Evolutionary conservation across 2,797 vertebrate species (phyloP).

Genomic region (Onychomys leucogaster): DNA sequence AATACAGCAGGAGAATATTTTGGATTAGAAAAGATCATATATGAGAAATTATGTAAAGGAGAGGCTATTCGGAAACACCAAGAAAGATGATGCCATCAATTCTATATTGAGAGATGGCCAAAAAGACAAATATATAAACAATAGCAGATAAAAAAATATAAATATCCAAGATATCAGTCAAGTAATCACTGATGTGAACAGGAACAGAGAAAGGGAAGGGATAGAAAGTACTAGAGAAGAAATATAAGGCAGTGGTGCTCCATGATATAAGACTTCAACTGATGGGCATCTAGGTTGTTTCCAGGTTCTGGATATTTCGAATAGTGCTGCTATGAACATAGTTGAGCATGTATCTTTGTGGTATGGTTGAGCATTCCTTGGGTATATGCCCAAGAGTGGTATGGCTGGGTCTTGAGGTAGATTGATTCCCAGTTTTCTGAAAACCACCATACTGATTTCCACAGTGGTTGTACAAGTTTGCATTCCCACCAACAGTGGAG

Average conservation of each 20-base stretch:
- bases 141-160: not conserved
- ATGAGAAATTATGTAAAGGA: not conserved
- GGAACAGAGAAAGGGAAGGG: not conserved
- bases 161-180: not conserved
- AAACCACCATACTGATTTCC: too few relatives aligned
- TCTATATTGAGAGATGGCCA: not conserved
- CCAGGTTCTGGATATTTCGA: too few relatives aligned
- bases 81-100: not conserved
- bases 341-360: too few relatives aligned
- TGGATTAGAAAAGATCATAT: not conserved
- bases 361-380: too few relatives aligned
- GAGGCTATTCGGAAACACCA: not conserved
- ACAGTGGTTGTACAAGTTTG: too few relatives aligned
- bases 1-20: not conserved
- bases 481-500: too few relatives aligned
- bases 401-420: too few relatives aligned
- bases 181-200: not conserved
- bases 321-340: too few relatives aligned
- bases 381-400: too few relatives aligned
- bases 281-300: too few relatives aligned
- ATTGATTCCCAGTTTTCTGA: too few relatives aligned
- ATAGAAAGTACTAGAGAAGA: not conserved
- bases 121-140: not conserved
- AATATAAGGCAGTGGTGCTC: not conserved
- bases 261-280: not conserved